Evolutionary conservation across 2,113 vertebrate species (phyloP).

Genomic region (Psophia crepitans): DNA sequence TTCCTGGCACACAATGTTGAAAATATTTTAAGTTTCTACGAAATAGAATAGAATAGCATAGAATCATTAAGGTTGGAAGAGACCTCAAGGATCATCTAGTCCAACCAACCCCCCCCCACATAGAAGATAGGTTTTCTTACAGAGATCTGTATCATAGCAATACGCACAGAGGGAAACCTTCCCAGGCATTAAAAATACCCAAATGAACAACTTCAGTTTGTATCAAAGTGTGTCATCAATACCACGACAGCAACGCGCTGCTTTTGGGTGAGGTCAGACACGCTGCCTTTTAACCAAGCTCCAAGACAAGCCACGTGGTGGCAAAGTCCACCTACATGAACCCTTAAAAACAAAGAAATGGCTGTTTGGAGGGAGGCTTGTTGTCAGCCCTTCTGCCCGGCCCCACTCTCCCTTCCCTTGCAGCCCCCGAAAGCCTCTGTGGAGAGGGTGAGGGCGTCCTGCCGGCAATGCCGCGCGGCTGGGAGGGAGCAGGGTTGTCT

Average conservation of each 20-base stretch:
- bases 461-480: accelerated
- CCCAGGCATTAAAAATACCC: not conserved
- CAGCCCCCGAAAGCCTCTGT: not conserved
- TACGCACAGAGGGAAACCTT: not conserved
- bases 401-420: not conserved
- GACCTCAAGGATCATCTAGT: too few relatives aligned
- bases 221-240: not conserved
- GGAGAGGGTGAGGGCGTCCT: not conserved
- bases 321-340: not conserved
- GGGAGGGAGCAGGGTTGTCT: not conserved
- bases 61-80: too few relatives aligned
- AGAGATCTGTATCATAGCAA: not conserved
- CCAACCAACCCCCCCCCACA: too few relatives aligned
- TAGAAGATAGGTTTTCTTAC: not conserved
- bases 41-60: too few relatives aligned
- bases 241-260: not conserved
- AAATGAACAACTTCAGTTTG: not conserved
- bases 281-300: not conserved
- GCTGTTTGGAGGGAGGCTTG: not conserved
- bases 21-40: not conserved
- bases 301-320: not conserved
- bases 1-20: not conserved
- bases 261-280: not conserved
- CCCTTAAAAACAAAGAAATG: not conserved
- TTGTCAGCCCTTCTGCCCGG: not conserved